Percentiles rank a stretch among this genome's conserved stretches.
phyloP scores from a whole-genome alignment of 2,797 vertebrate species.

The Aphelocoma californica region DNA sequence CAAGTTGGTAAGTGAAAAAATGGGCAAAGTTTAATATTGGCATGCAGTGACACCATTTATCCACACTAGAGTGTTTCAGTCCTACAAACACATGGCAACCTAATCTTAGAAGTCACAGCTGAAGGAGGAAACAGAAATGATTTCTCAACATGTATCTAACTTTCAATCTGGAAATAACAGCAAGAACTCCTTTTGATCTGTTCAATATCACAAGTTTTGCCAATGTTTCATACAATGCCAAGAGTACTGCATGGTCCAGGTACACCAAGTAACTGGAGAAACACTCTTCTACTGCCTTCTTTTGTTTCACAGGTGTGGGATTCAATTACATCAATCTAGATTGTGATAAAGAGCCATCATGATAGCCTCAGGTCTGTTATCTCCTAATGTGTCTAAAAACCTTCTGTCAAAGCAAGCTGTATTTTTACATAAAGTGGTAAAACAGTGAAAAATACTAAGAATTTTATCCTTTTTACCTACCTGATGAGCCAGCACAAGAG shows the following conservation, averaged over 20 bases:
- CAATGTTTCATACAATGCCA: rapidly evolving
- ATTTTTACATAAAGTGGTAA: not conserved
- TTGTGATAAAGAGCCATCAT: not conserved
- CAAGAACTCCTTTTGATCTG: not conserved
- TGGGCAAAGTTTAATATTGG: not conserved
- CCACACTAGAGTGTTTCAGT: not conserved
- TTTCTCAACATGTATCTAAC: not conserved
- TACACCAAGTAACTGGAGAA: not conserved
- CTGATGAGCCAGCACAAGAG: not conserved
- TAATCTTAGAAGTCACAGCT: not conserved
- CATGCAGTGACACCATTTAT: not conserved
- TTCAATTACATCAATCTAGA: not conserved
- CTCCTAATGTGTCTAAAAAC: not conserved
- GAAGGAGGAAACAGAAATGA: not conserved
- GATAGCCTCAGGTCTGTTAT: not conserved
- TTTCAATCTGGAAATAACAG: not conserved
- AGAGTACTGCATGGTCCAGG: not conserved
- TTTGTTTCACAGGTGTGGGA: not conserved
- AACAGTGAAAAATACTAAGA: not conserved
- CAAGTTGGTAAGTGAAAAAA: not conserved
- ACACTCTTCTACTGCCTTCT: not conserved
- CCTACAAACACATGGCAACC: not conserved
- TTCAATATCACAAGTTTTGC: not conserved
- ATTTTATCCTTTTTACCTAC: not conserved
- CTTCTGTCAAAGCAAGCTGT: not conserved